Conservation (phyloP, 2,797 vertebrate genomes). For the Oceanodroma leucorhoa region DNA sequence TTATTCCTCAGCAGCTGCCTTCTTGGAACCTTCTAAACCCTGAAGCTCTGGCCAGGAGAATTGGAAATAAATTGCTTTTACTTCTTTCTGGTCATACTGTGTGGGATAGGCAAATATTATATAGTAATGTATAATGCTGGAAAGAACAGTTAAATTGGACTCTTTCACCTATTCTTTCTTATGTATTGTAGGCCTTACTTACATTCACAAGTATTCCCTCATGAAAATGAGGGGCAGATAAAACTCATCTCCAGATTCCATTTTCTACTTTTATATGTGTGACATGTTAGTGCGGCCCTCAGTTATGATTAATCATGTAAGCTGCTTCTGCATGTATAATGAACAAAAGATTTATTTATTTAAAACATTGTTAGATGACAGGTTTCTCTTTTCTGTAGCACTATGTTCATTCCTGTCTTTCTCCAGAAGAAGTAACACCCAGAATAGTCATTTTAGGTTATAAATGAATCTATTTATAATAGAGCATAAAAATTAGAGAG, state of each 20-base stretch:
- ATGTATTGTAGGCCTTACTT: neutral
- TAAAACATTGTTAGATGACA: neutral
- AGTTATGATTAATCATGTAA: neutral
- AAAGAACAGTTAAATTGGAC: neutral
- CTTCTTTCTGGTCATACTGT: neutral
- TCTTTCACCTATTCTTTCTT: neutral
- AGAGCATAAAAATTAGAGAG: neutral
- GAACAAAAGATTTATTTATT: neutral
- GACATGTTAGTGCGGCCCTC: neutral
- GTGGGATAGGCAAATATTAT: neutral
- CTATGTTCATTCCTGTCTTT: neutral
- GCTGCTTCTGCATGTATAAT: neutral
- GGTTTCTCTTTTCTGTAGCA: neutral
- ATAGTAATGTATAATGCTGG: neutral
- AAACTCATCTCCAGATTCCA: neutral
- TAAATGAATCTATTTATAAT: neutral
- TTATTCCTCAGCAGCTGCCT: neutral
- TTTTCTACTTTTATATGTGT: neutral
- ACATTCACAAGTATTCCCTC: neutral
- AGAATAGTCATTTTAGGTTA: neutral
- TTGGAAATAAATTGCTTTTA: neutral
- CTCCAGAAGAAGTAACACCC: neutral
- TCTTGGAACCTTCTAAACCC: neutral
- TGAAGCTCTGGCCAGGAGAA: neutral
- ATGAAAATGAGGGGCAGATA: neutral